Evolutionary conservation across 2,113 vertebrate genomes (phyloP).

Genomic region (Dipodomys ordii): DNA sequence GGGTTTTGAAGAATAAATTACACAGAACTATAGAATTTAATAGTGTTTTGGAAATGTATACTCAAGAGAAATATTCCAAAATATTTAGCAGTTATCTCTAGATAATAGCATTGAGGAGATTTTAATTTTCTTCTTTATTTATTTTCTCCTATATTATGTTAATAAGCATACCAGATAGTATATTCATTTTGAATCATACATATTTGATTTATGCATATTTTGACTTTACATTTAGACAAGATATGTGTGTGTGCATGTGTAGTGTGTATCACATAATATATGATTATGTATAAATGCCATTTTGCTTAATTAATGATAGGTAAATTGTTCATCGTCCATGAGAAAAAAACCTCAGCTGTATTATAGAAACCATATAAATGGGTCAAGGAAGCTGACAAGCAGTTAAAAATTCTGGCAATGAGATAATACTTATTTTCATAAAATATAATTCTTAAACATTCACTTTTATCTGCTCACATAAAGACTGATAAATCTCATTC

Average conservation of each 20-base stretch:
- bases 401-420: constrained; percentile 13
- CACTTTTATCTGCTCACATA: constrained; percentile 26
- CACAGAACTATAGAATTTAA: neutral
- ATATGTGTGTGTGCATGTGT: neutral
- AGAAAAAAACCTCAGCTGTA: neutral
- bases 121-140: constrained; percentile 31
- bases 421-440: constrained; percentile 42
- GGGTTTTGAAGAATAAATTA: neutral
- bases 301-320: neutral
- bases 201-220: neutral
- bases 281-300: neutral
- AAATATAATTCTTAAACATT: constrained; percentile 31
- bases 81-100: neutral
- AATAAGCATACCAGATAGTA: neutral
- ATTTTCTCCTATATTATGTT: neutral
- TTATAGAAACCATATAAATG: neutral
- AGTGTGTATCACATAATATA: neutral
- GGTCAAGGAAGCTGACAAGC: neutral
- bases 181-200: neutral
- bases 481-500: constrained; percentile 35
- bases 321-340: neutral
- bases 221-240: neutral
- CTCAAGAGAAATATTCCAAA: neutral
- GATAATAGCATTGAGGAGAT: neutral
- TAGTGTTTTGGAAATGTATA: constrained; percentile 1